Evolutionary conservation across 2,888 invertebrate species (phyloP).

Genomic region (Resseliella maxima): DNA sequence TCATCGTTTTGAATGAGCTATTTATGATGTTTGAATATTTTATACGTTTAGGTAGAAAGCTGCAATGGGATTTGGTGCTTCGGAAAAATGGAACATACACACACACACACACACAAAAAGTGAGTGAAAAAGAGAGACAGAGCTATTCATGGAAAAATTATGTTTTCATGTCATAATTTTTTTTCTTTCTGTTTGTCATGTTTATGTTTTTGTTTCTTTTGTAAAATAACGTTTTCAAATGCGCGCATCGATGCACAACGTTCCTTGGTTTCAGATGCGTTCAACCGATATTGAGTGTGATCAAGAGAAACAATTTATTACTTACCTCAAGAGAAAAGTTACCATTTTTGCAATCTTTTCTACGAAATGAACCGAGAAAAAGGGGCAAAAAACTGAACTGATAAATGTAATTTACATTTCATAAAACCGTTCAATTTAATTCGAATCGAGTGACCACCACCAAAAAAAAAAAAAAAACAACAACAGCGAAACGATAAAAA

Average conservation of each 20-base stretch:
- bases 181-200: background rate
- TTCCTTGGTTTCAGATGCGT: background rate
- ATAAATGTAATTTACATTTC: too few relatives aligned
- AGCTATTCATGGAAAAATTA: background rate
- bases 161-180: background rate
- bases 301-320: background rate
- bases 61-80: conserved; percentile 27
- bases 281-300: background rate
- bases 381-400: too few relatives aligned
- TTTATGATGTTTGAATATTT: conserved; percentile 48
- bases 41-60: conserved; percentile 23
- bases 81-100: background rate
- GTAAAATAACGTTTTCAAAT: background rate
- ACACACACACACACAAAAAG: background rate
- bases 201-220: background rate
- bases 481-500: background rate
- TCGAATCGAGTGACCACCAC: too few relatives aligned
- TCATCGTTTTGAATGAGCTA: background rate
- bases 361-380: too few relatives aligned
- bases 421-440: too few relatives aligned
- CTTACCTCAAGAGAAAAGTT: background rate
- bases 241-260: background rate
- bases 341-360: background rate
- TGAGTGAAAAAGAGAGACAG: background rate
- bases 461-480: background rate